Evolutionary conservation across 2,113 vertebrate genomes (phyloP).

Genomic region (Anguilla rostrata): DNA sequence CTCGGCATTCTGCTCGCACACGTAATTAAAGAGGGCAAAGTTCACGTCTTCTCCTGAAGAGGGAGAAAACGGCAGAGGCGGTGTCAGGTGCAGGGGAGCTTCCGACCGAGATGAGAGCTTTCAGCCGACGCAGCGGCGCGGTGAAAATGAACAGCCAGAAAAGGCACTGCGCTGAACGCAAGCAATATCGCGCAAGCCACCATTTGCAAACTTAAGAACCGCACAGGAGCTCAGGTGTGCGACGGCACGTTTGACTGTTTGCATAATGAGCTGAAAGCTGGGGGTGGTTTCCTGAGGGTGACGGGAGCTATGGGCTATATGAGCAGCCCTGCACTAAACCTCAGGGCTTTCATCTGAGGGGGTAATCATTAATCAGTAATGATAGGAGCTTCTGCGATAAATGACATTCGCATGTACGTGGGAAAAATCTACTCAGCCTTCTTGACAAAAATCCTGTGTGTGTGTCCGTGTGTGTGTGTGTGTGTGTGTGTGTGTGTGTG

Average conservation of each 20-base stretch:
- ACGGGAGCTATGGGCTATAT: too few relatives aligned
- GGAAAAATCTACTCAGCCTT: neutral
- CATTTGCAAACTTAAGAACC: neutral
- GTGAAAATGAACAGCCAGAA: neutral
- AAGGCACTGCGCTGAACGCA: neutral
- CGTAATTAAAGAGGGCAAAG: constrained; percentile 33
- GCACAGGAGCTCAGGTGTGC: neutral
- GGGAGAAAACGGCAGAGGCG: neutral
- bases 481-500: too few relatives aligned
- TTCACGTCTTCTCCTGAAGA: constrained; percentile 26
- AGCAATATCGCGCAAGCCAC: too few relatives aligned
- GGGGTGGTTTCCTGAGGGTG: neutral
- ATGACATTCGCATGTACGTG: neutral
- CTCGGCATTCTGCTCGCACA: constrained; percentile 26
- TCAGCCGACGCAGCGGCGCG: neutral
- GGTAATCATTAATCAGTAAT: too few relatives aligned
- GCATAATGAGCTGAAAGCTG: neutral
- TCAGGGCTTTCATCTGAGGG: too few relatives aligned
- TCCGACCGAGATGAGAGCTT: neutral
- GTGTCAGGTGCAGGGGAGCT: neutral
- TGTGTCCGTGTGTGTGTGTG: too few relatives aligned
- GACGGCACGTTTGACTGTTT: neutral
- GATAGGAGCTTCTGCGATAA: too few relatives aligned
- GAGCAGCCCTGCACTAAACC: too few relatives aligned
- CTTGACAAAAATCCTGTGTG: neutral